Base-by-base conservation (phyloP, 2,113 vertebrate genomes). In the Paracyprichromis sp. region DNA sequence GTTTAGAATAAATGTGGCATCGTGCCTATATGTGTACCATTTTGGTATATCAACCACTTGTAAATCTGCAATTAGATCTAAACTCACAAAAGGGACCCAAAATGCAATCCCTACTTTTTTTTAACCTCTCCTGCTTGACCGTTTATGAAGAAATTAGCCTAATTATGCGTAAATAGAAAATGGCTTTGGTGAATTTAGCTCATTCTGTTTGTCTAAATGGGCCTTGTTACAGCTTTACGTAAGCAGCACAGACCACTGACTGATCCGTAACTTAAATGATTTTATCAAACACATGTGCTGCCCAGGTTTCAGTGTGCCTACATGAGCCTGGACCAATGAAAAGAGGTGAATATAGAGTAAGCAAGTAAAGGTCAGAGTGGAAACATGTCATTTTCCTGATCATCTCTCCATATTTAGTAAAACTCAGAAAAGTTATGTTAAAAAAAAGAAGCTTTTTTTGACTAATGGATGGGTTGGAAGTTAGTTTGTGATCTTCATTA, bases 141-240 rank as follows among this genome's bases (percentile, higher is more conserved):
- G 52, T 90, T 89, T 92, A 88, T 88, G 87, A 89, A 90, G 79
- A 87, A 94, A 96, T 94, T 84, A 92, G 89, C 84, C 89, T 94
- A 95, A 96, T 95, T 94, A 90, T 11, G 89, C 94, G 93, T 95
- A 95, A 96, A 96, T 91, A 92, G 93, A 91, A 96, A 96, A 95
- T 94, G 84, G 79, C 89, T 95, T 90, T 92, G 78, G 89, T 89
- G 88, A 95, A 95, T 95, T 94, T 93, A 92, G 92, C 93, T 92
- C 89, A 94, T 94, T 93, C 90, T 92, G 88, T 96, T 95, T 91
- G 89, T 91, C 90, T 93, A 88, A 96, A 95, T 95, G 92, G 87
- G 86, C 84, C 95, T 90, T 80, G 90, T 95, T 94, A 95, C n/a
- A 73, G 79, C 85, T 91, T 95, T 93, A 94, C 91, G 93, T 95